These are phyloP conservation scores for Dasyornis broadbenti DNA, from an alignment of 2,113 vertebrate species.

Conservation along the genomic window DNA sequence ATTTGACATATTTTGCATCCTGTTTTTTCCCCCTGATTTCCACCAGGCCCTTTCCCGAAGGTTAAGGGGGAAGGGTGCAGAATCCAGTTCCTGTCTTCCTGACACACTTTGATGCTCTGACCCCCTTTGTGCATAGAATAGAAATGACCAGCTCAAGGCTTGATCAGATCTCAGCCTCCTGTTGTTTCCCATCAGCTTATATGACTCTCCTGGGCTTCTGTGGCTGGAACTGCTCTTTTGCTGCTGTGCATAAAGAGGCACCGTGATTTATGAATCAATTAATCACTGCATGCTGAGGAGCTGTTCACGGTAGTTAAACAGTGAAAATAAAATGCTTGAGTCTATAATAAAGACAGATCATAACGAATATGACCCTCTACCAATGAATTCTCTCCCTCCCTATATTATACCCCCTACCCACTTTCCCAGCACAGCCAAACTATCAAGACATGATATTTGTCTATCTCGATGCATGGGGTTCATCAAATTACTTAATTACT, in stretches of 20 bases:
- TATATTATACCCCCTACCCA: not conserved
- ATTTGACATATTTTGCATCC: conserved; percentile 25
- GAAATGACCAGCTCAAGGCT: conserved; percentile 29
- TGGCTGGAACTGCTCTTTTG: conserved; percentile 26
- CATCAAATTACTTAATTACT: not conserved
- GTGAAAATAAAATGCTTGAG: conserved; percentile 66
- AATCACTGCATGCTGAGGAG: conserved; percentile 65
- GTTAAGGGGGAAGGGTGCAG: not conserved
- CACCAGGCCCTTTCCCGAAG: not conserved
- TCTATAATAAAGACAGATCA: conserved; percentile 51
- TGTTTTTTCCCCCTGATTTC: not conserved
- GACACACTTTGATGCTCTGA: conserved; percentile 5
- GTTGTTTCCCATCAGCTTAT: conserved; percentile 38
- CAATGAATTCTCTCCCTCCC: not conserved
- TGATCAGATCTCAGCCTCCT: conserved; percentile 25
- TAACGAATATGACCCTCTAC: conserved; percentile 52
- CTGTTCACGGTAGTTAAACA: conserved; percentile 69
- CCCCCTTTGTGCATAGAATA: not conserved
- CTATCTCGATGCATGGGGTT: not conserved
- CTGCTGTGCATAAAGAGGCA: conserved; percentile 30
- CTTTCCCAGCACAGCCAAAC: not conserved
- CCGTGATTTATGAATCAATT: conserved; percentile 76
- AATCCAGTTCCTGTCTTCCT: not conserved
- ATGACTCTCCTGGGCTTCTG: conserved; percentile 38
- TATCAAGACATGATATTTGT: not conserved